Conservation (phyloP, 1,140 invertebrate genomes). For the Antheraea pernyi region DNA sequence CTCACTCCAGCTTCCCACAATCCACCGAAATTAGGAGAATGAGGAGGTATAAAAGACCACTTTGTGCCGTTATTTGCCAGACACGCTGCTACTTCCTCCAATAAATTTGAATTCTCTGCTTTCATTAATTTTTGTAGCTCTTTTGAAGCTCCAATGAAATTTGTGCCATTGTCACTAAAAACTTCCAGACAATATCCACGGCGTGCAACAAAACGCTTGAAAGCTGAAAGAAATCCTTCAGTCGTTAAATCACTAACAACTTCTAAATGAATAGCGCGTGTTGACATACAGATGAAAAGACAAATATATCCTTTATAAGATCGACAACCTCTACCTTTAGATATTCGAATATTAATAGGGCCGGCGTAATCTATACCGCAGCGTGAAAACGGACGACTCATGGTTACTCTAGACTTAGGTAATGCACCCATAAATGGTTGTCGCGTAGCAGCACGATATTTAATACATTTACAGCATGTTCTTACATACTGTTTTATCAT, state of each 20-base stretch:
- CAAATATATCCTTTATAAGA: conserved; percentile 5
- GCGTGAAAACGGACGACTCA: background rate
- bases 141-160: conserved; percentile 2
- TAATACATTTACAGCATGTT: too few relatives aligned
- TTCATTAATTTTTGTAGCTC: background rate
- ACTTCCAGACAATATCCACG: conserved; percentile 1
- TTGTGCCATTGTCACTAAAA: conserved; percentile 4
- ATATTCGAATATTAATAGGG: background rate
- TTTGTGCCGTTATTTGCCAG: background rate
- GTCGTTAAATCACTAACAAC: background rate
- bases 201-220: background rate
- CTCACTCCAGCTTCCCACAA: background rate
- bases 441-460: too few relatives aligned
- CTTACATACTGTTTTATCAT: too few relatives aligned
- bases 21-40: background rate
- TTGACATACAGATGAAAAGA: background rate
- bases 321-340: conserved; percentile 2
- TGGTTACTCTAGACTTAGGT: background rate
- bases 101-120: background rate
- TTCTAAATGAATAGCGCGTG: conserved; percentile 1
- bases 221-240: background rate
- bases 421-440: background rate
- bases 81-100: background rate
- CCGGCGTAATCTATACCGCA: conserved; percentile 1
- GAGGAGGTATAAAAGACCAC: conserved; percentile 1